Evolutionary conservation across 2,113 vertebrate species (phyloP), one percentile per base, ranked within the genome.

Genomic region (Microtus pennsylvanicus): DNA sequence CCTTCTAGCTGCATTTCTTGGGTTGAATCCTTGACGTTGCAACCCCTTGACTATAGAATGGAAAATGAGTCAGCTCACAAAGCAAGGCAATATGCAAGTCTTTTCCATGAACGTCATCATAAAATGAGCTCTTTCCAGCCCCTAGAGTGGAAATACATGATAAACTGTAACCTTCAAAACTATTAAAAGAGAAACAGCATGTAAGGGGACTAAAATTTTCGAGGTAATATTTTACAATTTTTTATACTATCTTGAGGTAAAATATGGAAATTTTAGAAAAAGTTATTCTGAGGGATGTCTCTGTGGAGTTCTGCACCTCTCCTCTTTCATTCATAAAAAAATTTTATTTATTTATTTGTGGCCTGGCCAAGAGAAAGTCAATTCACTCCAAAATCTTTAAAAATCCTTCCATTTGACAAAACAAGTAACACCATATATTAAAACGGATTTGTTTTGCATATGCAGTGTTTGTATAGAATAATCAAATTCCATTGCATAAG

Each of bases 351-450:
- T 97, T 96, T 92, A 90, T 67, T 85, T 67, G n/a, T 24, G 35
- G 13, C 4, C 85, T 89, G 81, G 45, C 16, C 81, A 97, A 69
- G 61, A 96, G 61, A 97, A 93, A 94, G 61, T 26, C 52, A 95
- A 69, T 95, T 97, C 52, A 93, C 38, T 42, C 83, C 45, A 94
- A 82, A 95, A 93, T 92, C 82, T 12, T 86, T 87, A 87, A 93
- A 96, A 92, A 82, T 89, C 4, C 82, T 78, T 93, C 38, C 38
- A 69, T 94, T 96, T 94, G 81, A 63, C 81, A 80, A 96, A 93
- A 78, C 0, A 87, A 67, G 35, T 94, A 91, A 87, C 52, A 65
- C 92, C 52, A 52, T 5, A 93, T 92, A 92, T 55, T 94, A 87
- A 93, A 93, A 89, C 8, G 1, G 89, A 93, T 93, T 87, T 78